Conservation (phyloP, 2,888 invertebrate species). For the Silvanus unidentatus region DNA sequence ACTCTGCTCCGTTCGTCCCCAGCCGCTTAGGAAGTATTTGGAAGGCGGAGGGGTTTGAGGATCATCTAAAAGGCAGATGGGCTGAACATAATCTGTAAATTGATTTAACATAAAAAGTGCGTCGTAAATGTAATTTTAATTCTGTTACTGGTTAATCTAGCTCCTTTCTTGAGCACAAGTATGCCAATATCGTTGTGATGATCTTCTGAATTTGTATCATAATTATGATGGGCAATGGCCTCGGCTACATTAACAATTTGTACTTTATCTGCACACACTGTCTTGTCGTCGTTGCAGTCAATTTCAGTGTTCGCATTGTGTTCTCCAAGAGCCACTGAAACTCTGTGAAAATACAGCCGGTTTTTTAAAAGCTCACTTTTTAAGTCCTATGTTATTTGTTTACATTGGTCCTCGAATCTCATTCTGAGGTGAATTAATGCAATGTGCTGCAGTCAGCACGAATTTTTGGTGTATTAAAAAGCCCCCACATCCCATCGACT, state of each 20-base stretch:
- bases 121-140: neutral
- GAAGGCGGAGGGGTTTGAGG: constrained; percentile 7
- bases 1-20: constrained; percentile 49
- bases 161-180: constrained; percentile 42
- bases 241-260: constrained; percentile 43
- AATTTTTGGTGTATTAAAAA: constrained; percentile 50
- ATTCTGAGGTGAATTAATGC: constrained; percentile 31
- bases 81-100: constrained; percentile 37
- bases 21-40: constrained; percentile 46
- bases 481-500: constrained; percentile 46
- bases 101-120: neutral
- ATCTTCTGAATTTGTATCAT: constrained; percentile 32
- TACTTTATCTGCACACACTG: constrained; percentile 44
- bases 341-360: neutral
- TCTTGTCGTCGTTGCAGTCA: constrained; percentile 45
- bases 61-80: constrained; percentile 36
- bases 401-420: constrained; percentile 25
- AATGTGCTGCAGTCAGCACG: constrained; percentile 53
- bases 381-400: constrained; percentile 13
- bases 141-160: constrained; percentile 44
- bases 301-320: constrained; percentile 44
- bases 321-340: constrained; percentile 45
- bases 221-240: constrained; percentile 45
- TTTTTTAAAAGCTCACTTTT: too few relatives aligned
- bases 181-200: constrained; percentile 49